Conservation (phyloP, 2,888 invertebrate genomes). For the Enchytraeus crypticus region DNA sequence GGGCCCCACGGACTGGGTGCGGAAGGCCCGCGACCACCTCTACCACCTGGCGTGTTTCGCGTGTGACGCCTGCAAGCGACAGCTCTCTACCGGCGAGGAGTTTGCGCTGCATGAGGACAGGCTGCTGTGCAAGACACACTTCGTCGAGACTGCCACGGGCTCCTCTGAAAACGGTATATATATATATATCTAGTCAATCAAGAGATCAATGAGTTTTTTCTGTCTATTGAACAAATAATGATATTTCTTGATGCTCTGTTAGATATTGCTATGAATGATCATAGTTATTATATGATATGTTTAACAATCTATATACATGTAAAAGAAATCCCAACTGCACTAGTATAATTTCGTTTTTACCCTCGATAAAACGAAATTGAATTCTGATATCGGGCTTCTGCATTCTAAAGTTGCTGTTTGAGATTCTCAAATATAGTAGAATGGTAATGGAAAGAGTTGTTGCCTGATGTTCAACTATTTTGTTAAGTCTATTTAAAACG, state of each 20-base stretch:
- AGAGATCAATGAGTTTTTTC: not conserved
- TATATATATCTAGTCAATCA: not conserved
- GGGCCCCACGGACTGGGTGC: slow-evolving; percentile 92
- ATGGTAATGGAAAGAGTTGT: too few relatives aligned
- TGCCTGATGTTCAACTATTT: too few relatives aligned
- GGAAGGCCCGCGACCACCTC: slow-evolving; percentile 77
- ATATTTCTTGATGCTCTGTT: not conserved
- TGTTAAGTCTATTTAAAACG: too few relatives aligned
- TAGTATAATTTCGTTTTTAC: too few relatives aligned
- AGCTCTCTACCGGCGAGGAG: slow-evolving; percentile 68
- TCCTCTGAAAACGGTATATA: slow-evolving; percentile 56
- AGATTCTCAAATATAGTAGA: too few relatives aligned
- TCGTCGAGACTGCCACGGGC: slow-evolving; percentile 80
- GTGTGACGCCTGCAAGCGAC: slow-evolving; percentile 67
- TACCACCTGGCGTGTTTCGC: slow-evolving; percentile 98
- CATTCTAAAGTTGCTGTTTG: too few relatives aligned
- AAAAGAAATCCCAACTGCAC: too few relatives aligned
- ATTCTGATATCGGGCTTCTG: too few relatives aligned
- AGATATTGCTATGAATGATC: not conserved
- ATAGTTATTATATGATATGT: too few relatives aligned
- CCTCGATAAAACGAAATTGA: too few relatives aligned
- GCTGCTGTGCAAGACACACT: slow-evolving; percentile 93
- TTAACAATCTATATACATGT: too few relatives aligned
- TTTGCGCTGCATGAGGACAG: slow-evolving; percentile 90
- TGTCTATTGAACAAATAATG: not conserved